phyloP scores from a whole-genome alignment of 1,140 invertebrate species.

The Eriocheir sinensis region DNA sequence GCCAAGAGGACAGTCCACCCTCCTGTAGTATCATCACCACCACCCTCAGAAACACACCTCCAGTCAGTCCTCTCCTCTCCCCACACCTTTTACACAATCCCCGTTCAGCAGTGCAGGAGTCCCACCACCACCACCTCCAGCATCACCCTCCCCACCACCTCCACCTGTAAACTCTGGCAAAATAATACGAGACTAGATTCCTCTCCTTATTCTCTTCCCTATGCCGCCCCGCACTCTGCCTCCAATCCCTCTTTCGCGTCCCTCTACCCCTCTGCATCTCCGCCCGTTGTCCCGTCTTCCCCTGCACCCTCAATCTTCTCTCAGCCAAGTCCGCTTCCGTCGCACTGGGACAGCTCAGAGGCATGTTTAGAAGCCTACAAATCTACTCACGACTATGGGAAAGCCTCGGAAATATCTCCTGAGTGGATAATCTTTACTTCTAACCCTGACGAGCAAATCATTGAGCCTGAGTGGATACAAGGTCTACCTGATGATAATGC shows the following conservation, averaged over 20 bases:
- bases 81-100: not conserved
- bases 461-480: too few species aligned
- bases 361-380: not conserved
- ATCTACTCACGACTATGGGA: not conserved
- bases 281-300: not conserved
- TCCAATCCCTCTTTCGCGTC: not conserved
- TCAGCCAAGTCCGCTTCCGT: not conserved
- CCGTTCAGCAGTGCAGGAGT: not conserved
- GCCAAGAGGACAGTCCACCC: not conserved
- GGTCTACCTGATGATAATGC: too few species aligned
- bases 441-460: too few species aligned
- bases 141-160: not conserved
- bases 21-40: not conserved
- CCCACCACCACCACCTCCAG: not conserved
- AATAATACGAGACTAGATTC: not conserved
- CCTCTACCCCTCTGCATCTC: not conserved
- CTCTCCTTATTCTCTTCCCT: not conserved
- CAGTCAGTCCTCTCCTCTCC: not conserved
- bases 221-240: not conserved
- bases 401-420: not conserved
- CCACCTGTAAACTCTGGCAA: not conserved
- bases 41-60: not conserved
- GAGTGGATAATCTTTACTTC: not conserved
- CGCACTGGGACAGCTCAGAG: not conserved
- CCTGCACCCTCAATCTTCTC: not conserved